Base-by-base conservation (phyloP, 1,140 invertebrate species). In the Cotesia typhae region DNA sequence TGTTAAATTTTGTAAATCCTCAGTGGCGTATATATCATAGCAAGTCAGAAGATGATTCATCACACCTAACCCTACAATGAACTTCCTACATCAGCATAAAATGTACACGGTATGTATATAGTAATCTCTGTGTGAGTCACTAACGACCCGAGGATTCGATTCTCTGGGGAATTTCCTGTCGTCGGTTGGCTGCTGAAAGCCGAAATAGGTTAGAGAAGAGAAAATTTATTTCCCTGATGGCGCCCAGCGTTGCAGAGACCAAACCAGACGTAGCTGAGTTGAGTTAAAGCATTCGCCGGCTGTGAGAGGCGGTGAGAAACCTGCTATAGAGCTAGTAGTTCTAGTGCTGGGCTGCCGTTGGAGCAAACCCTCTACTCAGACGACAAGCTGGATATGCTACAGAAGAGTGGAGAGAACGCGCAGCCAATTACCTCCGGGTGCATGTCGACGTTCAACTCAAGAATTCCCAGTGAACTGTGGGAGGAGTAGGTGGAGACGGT, bases 171-270 rank as follows among this genome's bases (percentile, higher is more conserved):
- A 71, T 71, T 74, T 67, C 59, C 65, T 64, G 64, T 66, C 57
- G 61, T 61, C 36, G 41, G 41, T 47, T 47, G 41, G 36, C 12
- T 38, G 65, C 61, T 71, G 64, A 74, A 74, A 74, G 64, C 65
- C 59, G 47, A 68, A 74, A 71, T 74, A 57, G 69, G 73, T 71
- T 69, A 52, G 73, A 51, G 61, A 17, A 38, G 53, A 64, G 68
- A 68, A 71, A 74, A 74, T 71, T 74, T 74, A 74, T 74, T 74
- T 74, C 65, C 69, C 57, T 71, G 70, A 67, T 63, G 59, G 55
- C 20, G 65, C 52, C 51, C 52, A 36, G 68, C n/a, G 9, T 67
- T 66, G 51, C 36, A 70, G 38, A 57, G 17, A 3, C 28, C 28
- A 28, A 28, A 28, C 28, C 28, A 28, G 28, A 28, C 10, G 10